Evolutionary conservation across 2,888 invertebrate genomes (phyloP).

Genomic region (Heliconius cydno): DNA sequence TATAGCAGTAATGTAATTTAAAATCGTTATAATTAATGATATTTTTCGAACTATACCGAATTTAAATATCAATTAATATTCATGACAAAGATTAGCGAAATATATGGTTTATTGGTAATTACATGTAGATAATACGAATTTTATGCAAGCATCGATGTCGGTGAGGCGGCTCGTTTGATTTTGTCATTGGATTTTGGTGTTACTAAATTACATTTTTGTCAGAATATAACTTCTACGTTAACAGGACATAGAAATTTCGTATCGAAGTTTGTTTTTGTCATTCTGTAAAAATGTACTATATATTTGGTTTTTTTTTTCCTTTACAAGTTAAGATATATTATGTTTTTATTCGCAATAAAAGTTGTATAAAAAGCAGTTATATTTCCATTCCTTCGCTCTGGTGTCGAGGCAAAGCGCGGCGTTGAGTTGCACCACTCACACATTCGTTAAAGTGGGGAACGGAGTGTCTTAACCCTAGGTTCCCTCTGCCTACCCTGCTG

Average conservation of each 20-base stretch:
- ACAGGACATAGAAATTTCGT: background rate
- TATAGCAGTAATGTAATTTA: background rate
- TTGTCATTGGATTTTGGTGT: background rate
- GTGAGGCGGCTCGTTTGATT: constrained; percentile 4
- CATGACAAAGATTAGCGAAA: background rate
- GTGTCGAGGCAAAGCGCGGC: no score
- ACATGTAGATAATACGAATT: constrained; percentile 12
- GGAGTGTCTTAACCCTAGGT: no score
- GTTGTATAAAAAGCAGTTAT: no score
- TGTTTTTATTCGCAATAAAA: no score
- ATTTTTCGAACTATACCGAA: background rate
- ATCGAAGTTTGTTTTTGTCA: background rate
- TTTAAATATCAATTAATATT: constrained; percentile 18
- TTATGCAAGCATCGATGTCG: constrained; percentile 14
- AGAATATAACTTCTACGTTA: background rate
- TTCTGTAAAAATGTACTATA: no score
- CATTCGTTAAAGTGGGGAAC: no score
- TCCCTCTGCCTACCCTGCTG: no score
- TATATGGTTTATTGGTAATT: constrained; percentile 9
- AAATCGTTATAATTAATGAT: background rate
- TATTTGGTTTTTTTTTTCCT: no score
- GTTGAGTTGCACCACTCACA: no score
- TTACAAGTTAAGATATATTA: no score
- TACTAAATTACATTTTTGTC: background rate
- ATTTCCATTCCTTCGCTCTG: no score